Evolutionary conservation across 2,888 invertebrate species (phyloP).

Genomic region (Tillus elongatus): DNA sequence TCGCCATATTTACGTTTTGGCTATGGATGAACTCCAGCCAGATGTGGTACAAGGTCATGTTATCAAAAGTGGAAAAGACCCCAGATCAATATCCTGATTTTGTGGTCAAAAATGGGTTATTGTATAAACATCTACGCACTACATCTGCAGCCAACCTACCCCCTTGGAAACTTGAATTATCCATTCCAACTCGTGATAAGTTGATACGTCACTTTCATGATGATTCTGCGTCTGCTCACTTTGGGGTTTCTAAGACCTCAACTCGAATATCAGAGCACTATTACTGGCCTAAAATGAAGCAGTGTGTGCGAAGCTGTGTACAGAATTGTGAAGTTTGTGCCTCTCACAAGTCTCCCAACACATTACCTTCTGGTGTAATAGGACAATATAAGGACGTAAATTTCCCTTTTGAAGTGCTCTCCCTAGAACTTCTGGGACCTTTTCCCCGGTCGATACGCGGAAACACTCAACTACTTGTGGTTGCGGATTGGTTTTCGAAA

Average conservation of each 20-base stretch:
- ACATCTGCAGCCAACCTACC: neutral
- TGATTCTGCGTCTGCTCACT: conserved; percentile 15
- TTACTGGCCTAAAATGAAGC: conserved; percentile 17
- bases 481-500: no score
- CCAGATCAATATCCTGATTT: conserved; percentile 16
- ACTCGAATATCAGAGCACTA: conserved; percentile 17
- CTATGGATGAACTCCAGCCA: neutral
- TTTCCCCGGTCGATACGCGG: conserved; percentile 8
- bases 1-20: conserved; percentile 7
- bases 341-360: conserved; percentile 15
- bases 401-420: conserved; percentile 6
- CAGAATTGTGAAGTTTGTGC: conserved; percentile 16
- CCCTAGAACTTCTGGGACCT: conserved; percentile 7
- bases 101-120: neutral
- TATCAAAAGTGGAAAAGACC: conserved; percentile 11
- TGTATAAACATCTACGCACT: conserved; percentile 7
- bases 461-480: conserved; percentile 8
- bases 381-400: conserved; percentile 10
- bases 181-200: conserved; percentile 13
- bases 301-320: conserved; percentile 15
- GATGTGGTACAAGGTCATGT: conserved; percentile 18
- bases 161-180: conserved; percentile 22
- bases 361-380: conserved; percentile 17
- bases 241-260: conserved; percentile 21
- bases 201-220: conserved; percentile 17